Conservation (phyloP, 1,140 invertebrate species). For the Antheraea mylitta region DNA sequence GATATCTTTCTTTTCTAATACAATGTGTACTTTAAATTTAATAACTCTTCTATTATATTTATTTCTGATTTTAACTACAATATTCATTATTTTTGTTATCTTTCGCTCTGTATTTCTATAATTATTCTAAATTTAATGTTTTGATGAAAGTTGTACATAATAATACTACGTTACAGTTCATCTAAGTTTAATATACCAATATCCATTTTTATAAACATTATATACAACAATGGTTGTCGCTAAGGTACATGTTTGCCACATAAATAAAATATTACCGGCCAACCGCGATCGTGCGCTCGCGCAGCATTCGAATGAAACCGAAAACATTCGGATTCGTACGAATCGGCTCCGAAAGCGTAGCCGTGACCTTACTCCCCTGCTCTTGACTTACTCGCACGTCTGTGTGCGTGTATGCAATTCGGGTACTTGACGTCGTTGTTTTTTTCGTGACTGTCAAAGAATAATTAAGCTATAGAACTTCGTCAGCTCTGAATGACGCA, state of each 20-base stretch:
- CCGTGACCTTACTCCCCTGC: constrained; percentile 62
- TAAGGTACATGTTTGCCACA: not conserved
- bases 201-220: too few species aligned
- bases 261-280: not conserved
- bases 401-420: constrained; percentile 52
- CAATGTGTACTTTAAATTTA: too few species aligned
- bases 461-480: constrained; percentile 15
- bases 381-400: constrained; percentile 39
- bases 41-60: too few species aligned
- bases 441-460: constrained; percentile 45
- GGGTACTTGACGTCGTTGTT: constrained; percentile 48
- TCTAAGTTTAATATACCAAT: too few species aligned
- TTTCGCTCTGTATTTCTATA: too few species aligned
- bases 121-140: too few species aligned
- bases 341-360: constrained; percentile 41
- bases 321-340: constrained; percentile 41
- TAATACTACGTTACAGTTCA: too few species aligned
- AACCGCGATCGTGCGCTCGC: constrained; percentile 35
- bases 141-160: too few species aligned
- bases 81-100: too few species aligned
- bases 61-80: too few species aligned
- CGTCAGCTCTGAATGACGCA: not conserved
- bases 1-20: too few species aligned
- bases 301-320: constrained; percentile 38
- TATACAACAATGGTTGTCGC: too few species aligned